These are phyloP conservation scores for Amblyjoppa proteus DNA, from an alignment of 2,888 invertebrate genomes.

Conservation along the genomic window DNA sequence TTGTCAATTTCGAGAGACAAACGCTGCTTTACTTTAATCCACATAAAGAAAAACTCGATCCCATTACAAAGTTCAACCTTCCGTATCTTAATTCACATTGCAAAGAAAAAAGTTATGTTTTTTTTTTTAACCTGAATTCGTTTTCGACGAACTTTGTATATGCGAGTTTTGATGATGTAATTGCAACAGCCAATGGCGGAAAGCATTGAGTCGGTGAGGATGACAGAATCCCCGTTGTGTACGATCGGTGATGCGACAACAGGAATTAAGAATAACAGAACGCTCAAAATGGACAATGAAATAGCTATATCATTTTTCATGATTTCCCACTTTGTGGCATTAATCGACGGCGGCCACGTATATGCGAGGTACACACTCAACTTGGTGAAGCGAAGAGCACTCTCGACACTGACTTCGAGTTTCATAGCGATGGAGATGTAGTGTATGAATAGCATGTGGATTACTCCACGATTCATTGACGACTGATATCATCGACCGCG, in stretches of 20 bases:
- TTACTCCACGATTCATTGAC: background rate
- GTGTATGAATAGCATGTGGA: background rate
- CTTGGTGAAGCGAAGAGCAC: constrained; percentile 40
- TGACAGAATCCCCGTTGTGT: background rate
- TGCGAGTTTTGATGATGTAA: constrained; percentile 21
- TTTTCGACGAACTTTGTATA: constrained; percentile 28
- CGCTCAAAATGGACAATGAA: constrained; percentile 2
- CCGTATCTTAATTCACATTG: too few relatives aligned
- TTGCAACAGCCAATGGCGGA: constrained; percentile 7
- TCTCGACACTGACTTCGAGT: background rate
- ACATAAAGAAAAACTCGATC: too few relatives aligned
- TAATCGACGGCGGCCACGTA: constrained; percentile 52
- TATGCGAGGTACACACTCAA: constrained; percentile 7
- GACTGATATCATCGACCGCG: background rate
- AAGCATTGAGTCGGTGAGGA: constrained; percentile 18
- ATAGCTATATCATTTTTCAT: constrained; percentile 27
- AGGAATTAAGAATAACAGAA: constrained; percentile 18
- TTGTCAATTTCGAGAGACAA: too few relatives aligned
- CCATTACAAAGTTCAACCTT: too few relatives aligned
- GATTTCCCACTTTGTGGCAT: background rate
- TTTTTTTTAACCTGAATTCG: background rate
- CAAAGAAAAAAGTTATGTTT: too few relatives aligned
- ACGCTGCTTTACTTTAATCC: too few relatives aligned
- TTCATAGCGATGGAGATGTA: background rate
- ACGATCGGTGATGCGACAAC: background rate